A percentile compares a stretch with the other conserved stretches of the same genome.
These are phyloP conservation scores for Macrosiphum euphorbiae DNA, from an alignment of 2,888 invertebrate genomes.

Conservation along the genomic window DNA sequence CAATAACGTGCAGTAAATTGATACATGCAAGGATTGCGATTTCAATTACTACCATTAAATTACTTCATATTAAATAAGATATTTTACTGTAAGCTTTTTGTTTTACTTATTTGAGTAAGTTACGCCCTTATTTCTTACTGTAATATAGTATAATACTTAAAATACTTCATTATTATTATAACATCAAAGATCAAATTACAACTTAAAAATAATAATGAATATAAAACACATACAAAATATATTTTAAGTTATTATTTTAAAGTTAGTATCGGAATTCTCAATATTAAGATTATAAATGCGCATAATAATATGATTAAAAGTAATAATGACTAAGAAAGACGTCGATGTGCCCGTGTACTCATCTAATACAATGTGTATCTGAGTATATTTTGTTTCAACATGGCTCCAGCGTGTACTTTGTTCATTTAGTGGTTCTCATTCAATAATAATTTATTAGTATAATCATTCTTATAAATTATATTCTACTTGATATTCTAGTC, in stretches of 20 bases:
- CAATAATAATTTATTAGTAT: not conserved
- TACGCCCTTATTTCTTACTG: not conserved
- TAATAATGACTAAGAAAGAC: not conserved
- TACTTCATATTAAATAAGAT: not conserved
- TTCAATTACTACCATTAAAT: not conserved
- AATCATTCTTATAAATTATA: not conserved
- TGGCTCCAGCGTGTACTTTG: not conserved
- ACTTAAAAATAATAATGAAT: slow-evolving; percentile 2
- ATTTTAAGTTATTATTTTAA: not conserved
- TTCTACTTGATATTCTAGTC: not conserved
- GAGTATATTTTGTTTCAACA: not conserved
- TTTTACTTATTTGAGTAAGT: not conserved
- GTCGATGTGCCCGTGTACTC: too few relatives aligned
- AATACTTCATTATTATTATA: not conserved
- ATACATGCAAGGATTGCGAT: too few relatives aligned
- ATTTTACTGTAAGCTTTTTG: not conserved
- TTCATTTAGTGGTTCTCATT: not conserved
- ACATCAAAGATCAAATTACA: not conserved
- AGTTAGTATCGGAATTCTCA: not conserved
- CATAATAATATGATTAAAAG: not conserved
- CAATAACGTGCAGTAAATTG: too few relatives aligned
- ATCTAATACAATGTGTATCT: not conserved
- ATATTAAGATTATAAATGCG: not conserved
- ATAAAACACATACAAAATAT: not conserved
- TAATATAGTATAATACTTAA: not conserved